Base-by-base conservation (phyloP, 2,888 invertebrate genomes). In the Cactoblastis cactorum region DNA sequence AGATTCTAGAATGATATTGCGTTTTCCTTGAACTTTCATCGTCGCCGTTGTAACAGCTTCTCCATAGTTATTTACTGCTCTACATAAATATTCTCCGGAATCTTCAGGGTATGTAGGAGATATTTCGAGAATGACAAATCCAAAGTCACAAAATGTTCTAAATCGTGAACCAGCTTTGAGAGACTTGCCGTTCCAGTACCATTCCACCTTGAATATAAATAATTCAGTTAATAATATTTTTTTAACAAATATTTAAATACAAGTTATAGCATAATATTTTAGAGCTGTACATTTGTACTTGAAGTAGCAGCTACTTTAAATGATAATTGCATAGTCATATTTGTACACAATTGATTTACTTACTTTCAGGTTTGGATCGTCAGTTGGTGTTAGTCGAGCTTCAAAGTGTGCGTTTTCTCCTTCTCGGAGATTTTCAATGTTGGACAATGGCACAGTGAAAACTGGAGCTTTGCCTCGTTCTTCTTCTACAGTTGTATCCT, bases 81-180 rank as follows among this genome's bases (percentile, higher is more conserved):
- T 92, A 84, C 97, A 97, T 45, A 95, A 93, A 72, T 96, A 96
- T 86, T 96, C 96, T 14, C 98, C 98, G 19, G 97, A 96, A 78
- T 99, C 98, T 90, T 98, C 97, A 0, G 97, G 97, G 77, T 98
- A 98, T 9, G 98, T 97, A 0, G 98, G 98, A 6, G 97, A 96
- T 66, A 99, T 98, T 91, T 99, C 98, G 59, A 99, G 91, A 62
- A 98, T 97, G 22, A 98, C 98, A 75, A 98, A 98, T 52, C 99
- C 98, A 82, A 99, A 98, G 87, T 99, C 98, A 74, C 97, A 96
- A 93, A 98, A 97, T 24, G 98, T 98, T 61, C 98, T 95, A 91
- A 98, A 97, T 63, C 98, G 92, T 8, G 97, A 96, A 52, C 98
- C 97, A 41, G 96, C 94, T 81, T 94, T 94, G 52, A 96, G 85